Evolutionary conservation across 2,113 vertebrate genomes (phyloP).

Genomic region (Chloebia gouldiae): DNA sequence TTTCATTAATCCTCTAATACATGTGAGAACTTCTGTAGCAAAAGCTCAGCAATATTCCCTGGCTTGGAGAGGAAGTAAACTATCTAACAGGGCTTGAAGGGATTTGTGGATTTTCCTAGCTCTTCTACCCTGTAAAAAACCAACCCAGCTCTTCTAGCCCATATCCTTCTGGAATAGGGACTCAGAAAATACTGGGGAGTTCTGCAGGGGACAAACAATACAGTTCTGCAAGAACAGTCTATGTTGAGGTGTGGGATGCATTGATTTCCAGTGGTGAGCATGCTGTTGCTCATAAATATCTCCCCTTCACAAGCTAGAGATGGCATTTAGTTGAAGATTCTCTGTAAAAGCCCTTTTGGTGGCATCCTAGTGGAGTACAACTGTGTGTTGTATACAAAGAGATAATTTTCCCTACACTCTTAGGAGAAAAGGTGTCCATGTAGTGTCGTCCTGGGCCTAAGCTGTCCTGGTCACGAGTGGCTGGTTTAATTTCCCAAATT

Average conservation of each 20-base stretch:
- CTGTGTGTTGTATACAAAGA: not conserved
- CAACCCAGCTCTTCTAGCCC: not conserved
- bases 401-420: not conserved
- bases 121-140: not conserved
- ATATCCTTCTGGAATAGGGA: not conserved
- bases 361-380: too few relatives aligned
- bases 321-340: not conserved
- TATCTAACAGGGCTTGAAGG: not conserved
- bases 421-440: not conserved
- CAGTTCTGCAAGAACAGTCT: not conserved
- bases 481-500: not conserved
- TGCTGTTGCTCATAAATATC: not conserved
- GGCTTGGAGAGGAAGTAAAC: not conserved
- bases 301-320: not conserved
- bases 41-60: not conserved
- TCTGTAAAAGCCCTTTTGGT: not conserved
- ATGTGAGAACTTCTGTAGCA: not conserved
- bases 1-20: not conserved
- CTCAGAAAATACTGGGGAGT: not conserved
- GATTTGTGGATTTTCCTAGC: not conserved
- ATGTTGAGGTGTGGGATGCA: not conserved
- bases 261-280: not conserved
- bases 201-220: fast-evolving
- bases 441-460: not conserved
- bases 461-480: not conserved